phyloP scores from a whole-genome alignment of 2,113 vertebrate species.

The Stigmatopora nigra region DNA sequence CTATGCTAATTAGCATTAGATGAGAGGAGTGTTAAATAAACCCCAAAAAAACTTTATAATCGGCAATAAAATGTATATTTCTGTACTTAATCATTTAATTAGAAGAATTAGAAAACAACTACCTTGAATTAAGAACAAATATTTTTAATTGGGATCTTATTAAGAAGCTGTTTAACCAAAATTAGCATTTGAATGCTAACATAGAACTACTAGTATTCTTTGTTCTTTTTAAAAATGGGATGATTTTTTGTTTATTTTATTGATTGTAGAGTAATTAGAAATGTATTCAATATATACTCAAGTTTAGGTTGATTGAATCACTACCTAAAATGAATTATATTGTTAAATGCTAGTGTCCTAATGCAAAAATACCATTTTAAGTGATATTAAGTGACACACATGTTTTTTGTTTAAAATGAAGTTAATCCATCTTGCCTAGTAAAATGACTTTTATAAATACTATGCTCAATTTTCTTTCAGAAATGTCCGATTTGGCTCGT shows the following conservation, averaged over 20 bases:
- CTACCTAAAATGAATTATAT: background rate
- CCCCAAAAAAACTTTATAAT: background rate
- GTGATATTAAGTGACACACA: background rate
- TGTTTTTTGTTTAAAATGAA: background rate
- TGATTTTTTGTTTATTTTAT: background rate
- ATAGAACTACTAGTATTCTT: background rate
- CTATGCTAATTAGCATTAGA: constrained; percentile 43
- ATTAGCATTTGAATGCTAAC: background rate
- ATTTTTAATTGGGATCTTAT: background rate
- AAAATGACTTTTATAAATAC: too few relatives aligned
- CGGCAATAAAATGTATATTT: background rate
- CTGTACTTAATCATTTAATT: background rate
- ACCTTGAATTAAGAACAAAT: background rate
- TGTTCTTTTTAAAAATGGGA: background rate
- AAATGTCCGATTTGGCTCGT: background rate
- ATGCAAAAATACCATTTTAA: background rate
- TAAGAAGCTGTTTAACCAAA: background rate
- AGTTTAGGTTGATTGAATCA: background rate
- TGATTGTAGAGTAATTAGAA: background rate
- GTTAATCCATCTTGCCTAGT: background rate
- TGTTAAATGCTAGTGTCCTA: background rate
- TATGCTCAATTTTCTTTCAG: too few relatives aligned
- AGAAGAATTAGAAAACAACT: background rate
- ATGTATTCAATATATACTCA: background rate
- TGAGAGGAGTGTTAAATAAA: constrained; percentile 36